Conservation (phyloP, 2,113 vertebrate species). For the Urocynchramus pylzowi region DNA sequence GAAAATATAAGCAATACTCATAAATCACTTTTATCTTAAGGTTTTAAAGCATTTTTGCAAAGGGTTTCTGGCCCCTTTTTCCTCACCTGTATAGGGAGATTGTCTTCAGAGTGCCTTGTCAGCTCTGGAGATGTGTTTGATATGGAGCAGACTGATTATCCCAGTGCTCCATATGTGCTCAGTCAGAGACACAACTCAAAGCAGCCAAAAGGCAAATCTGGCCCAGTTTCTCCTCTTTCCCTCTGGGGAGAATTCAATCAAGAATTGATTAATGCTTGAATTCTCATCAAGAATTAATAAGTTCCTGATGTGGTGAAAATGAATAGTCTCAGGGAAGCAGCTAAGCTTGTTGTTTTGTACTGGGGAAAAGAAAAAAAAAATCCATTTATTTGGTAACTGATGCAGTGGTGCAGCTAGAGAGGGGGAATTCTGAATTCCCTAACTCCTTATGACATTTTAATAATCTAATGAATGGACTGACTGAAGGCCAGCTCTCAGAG, state of each 20-base stretch:
- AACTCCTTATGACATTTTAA: neutral
- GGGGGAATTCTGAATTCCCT: neutral
- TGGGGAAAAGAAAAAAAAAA: neutral
- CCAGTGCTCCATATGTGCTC: neutral
- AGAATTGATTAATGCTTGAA: conserved; percentile 63
- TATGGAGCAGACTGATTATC: neutral
- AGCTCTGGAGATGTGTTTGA: neutral
- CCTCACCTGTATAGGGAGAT: neutral
- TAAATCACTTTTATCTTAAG: neutral
- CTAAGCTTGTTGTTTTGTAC: neutral
- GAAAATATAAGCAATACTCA: neutral
- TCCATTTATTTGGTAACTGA: neutral
- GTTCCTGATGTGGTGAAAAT: conserved; percentile 58
- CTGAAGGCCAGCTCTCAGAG: neutral
- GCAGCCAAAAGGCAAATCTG: conserved; percentile 52
- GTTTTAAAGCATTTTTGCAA: neutral
- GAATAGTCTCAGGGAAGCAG: conserved; percentile 41
- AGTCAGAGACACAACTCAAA: neutral
- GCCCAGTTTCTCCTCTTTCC: conserved; percentile 53
- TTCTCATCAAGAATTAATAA: conserved; percentile 68
- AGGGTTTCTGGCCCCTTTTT: neutral
- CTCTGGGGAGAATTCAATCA: conserved; percentile 51
- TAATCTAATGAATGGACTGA: neutral
- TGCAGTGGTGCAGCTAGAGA: neutral
- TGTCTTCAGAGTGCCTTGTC: neutral